Evolutionary conservation across 2,888 invertebrate genomes (phyloP).

Genomic region (Crematogaster levior): DNA sequence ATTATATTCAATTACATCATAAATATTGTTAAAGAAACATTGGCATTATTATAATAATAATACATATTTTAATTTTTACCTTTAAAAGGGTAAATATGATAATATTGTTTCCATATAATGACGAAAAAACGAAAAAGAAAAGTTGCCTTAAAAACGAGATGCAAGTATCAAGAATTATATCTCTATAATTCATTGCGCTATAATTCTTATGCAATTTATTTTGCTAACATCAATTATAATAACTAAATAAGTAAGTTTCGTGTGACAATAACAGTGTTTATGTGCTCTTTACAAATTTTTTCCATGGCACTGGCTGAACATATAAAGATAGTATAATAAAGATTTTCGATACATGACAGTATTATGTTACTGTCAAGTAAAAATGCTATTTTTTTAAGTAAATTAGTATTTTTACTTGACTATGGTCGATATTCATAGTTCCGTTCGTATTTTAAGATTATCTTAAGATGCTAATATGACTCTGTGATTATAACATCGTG

Average conservation of each 20-base stretch:
- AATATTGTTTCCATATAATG: background rate
- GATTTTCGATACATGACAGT: constrained; percentile 13
- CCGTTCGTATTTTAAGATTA: too few relatives aligned
- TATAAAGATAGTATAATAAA: constrained; percentile 39
- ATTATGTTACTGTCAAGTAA: too few relatives aligned
- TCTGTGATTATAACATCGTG: too few relatives aligned
- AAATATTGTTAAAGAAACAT: constrained; percentile 20
- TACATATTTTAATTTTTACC: constrained; percentile 30
- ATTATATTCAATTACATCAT: background rate
- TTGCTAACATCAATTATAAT: constrained; percentile 36
- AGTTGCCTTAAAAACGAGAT: background rate
- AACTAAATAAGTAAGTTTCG: constrained; percentile 37
- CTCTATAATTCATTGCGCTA: constrained; percentile 1
- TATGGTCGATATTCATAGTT: too few relatives aligned
- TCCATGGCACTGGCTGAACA: constrained; percentile 45
- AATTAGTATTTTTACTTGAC: too few relatives aligned
- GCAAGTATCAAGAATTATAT: background rate
- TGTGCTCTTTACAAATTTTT: constrained; percentile 33
- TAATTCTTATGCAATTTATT: constrained; percentile 36
- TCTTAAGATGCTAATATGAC: too few relatives aligned
- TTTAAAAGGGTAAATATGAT: constrained; percentile 69
- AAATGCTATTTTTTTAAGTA: too few relatives aligned
- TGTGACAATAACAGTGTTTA: constrained; percentile 31
- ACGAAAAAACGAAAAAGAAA: background rate
- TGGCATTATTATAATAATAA: background rate